Percentiles rank a stretch among this genome's conserved stretches.
phyloP scores from a whole-genome alignment of 2,888 invertebrate species.

The Drosophila maculinotata region DNA sequence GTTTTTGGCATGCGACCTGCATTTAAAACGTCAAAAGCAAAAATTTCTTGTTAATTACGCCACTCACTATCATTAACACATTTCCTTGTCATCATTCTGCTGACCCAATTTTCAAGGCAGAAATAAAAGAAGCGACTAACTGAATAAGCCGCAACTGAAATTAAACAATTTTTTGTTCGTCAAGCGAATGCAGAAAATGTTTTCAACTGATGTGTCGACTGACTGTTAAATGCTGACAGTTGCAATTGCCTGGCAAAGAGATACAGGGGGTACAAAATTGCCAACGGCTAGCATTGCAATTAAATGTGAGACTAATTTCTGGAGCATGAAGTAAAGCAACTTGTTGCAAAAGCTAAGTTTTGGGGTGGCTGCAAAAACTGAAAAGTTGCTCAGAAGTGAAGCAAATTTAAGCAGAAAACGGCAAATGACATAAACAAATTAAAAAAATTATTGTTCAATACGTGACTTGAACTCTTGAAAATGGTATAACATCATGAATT shows the following conservation, averaged over 20 bases:
- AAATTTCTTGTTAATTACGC: constrained; percentile 67
- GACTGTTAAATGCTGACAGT: constrained; percentile 42
- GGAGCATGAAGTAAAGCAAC: constrained; percentile 31
- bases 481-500: no score
- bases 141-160: constrained; percentile 26
- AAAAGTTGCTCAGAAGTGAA: constrained; percentile 2
- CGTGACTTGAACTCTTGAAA: no score
- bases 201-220: constrained; percentile 17
- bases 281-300: constrained; percentile 46
- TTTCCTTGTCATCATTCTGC: constrained; percentile 68
- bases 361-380: constrained; percentile 3
- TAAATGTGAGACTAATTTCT: constrained; percentile 59
- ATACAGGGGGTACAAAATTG: constrained; percentile 6
- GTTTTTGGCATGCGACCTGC: constrained; percentile 43
- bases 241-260: constrained; percentile 47
- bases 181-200: constrained; percentile 33
- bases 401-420: constrained; percentile 37
- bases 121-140: constrained; percentile 48
- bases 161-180: constrained; percentile 35
- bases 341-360: constrained; percentile 17
- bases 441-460: not conserved
- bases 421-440: constrained; percentile 26
- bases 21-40: constrained; percentile 39
- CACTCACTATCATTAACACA: constrained; percentile 76
- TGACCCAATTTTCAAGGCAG: constrained; percentile 67